phyloP scores from a whole-genome alignment of 1,140 invertebrate genomes.

The Nomia melanderi region DNA sequence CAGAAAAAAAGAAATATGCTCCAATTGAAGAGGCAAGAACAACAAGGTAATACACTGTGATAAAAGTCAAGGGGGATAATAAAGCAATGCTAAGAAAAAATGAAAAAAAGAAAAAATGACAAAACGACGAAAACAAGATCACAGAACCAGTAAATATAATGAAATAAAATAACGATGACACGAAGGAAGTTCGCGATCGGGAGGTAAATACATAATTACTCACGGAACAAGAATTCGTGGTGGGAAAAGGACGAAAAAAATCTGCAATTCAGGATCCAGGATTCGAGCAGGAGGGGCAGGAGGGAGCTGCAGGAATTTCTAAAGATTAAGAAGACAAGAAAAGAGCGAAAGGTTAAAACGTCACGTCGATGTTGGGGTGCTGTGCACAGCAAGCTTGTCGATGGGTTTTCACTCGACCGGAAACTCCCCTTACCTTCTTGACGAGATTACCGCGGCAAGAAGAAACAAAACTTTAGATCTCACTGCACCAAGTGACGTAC shows the following conservation, averaged over 20 bases:
- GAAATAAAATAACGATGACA: conserved; percentile 12
- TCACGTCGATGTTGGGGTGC: conserved; percentile 57
- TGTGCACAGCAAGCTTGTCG: background rate
- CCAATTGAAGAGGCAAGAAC: background rate
- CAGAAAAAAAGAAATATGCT: background rate
- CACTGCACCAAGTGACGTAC: conserved; percentile 54
- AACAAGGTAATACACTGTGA: background rate
- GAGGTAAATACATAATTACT: background rate
- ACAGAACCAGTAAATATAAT: conserved; percentile 18
- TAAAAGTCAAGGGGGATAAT: background rate
- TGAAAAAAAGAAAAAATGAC: background rate
- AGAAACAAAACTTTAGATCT: conserved; percentile 55
- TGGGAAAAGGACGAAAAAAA: background rate
- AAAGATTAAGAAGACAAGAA: background rate
- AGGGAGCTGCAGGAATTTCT: background rate
- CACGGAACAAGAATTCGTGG: too few relatives aligned
- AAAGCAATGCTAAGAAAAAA: background rate
- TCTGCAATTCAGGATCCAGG: background rate
- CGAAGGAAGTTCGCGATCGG: background rate
- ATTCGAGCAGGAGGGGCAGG: too few relatives aligned
- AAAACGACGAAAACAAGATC: background rate
- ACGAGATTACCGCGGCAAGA: conserved; percentile 32
- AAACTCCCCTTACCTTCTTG: conserved; percentile 23
- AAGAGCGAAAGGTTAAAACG: conserved; percentile 73
- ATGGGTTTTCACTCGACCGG: background rate